Conservation (phyloP, 2,888 invertebrate genomes). For the Diarsia brunnea region DNA sequence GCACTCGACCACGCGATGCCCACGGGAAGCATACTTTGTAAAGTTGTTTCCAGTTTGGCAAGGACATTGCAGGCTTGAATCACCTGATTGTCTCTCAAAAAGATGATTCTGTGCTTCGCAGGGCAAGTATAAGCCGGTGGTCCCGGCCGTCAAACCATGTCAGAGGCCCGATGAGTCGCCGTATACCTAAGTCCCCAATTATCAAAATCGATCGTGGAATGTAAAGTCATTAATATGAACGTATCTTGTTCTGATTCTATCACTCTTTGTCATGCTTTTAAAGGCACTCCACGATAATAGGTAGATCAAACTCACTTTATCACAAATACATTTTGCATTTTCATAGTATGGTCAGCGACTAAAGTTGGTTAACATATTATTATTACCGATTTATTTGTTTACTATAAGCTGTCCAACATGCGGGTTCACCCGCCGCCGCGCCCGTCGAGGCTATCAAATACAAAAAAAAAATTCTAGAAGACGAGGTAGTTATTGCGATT, state of each 20-base stretch:
- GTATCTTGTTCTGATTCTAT: slow-evolving; percentile 17
- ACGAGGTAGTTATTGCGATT: background rate
- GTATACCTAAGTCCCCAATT: too few species aligned
- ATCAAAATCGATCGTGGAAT: background rate
- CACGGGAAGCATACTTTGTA: too few species aligned
- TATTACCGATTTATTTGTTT: background rate
- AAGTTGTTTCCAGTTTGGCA: too few species aligned
- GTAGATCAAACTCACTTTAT: background rate
- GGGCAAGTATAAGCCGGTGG: too few species aligned
- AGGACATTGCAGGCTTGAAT: too few species aligned
- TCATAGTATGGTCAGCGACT: background rate
- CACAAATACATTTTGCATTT: background rate
- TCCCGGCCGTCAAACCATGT: too few species aligned
- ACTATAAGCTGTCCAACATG: background rate
- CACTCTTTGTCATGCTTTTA: slow-evolving; percentile 15
- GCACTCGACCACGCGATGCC: too few species aligned
- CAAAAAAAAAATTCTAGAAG: background rate
- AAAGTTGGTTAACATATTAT: background rate
- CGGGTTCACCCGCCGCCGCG: too few species aligned
- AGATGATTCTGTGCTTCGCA: too few species aligned
- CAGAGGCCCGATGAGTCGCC: too few species aligned
- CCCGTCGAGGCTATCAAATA: too few species aligned
- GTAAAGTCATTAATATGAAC: slow-evolving; percentile 7
- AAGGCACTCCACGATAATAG: slow-evolving; percentile 13
- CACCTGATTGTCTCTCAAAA: too few species aligned